A percentile compares a stretch with the other conserved stretches of the same genome.
phyloP scores from a whole-genome alignment of 2,113 vertebrate species.

The Tachuris rubrigastra region DNA sequence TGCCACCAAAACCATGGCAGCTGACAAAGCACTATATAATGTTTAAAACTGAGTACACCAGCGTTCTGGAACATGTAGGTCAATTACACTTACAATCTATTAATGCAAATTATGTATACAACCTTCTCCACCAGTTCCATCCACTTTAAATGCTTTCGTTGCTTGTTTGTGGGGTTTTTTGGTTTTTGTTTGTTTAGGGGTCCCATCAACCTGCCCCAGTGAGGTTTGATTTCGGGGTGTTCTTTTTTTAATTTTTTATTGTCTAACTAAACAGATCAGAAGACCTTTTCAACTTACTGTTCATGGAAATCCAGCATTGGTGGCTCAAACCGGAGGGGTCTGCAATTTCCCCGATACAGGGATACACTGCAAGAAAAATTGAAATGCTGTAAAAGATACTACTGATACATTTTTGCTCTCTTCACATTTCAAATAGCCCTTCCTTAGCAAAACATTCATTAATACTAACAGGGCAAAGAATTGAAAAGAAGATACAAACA shows the following conservation, averaged over 20 bases:
- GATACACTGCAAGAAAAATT: constrained; percentile 82
- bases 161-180: not conserved
- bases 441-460: not conserved
- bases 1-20: not conserved
- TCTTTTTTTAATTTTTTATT: not conserved
- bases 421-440: not conserved
- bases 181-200: not conserved
- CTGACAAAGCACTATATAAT: not conserved
- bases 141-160: not conserved
- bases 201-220: not conserved
- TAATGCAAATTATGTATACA: not conserved
- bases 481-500: constrained; percentile 30
- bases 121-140: not conserved
- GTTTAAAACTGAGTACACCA: not conserved
- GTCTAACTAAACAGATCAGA: not conserved
- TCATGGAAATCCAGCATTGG: constrained; percentile 99
- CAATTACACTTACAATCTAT: not conserved
- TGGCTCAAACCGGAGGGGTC: constrained; percentile 96
- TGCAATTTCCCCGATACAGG: constrained; percentile 90
- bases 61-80: not conserved
- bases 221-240: not conserved
- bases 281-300: constrained; percentile 83
- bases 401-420: not conserved
- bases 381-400: constrained; percentile 11
- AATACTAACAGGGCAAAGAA: not conserved